Base-by-base conservation (phyloP, 1,140 invertebrate genomes). In the Copidosoma floridanum region DNA sequence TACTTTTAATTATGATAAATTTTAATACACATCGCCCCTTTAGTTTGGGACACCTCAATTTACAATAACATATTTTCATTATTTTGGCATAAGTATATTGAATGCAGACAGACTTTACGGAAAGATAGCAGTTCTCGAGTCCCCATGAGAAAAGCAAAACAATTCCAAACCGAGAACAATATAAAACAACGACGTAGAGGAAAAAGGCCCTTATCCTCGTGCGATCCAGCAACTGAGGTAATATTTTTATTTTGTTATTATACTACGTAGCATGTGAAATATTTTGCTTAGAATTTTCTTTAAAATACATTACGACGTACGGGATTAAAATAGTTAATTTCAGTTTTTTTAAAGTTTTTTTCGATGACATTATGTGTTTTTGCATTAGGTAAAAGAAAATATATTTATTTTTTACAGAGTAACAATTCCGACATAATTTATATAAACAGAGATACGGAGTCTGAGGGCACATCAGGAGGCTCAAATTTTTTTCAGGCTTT, bases 121-220 rank as follows among this genome's bases (percentile, higher is more conserved):
- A 86, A 86, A 67, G 84, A 85, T 51, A 85, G 83, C 35, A 86
- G 85, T 57, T 81, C 83, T 6, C 76, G 85, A 46, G 79, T 81
- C 44, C 84, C 85, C 40, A 78, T 85, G 12, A 72, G 81, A 35
- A 81, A 84, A 64, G 69, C 82, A 29, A 80, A 78, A 55, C 62
- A 79, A 51, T 82, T 83, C 63, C 63, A 69, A 23, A 74, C 69
- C 1, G 71, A 77, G 12, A 66, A 56, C 61, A 68, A 65, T 63
- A 57, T 66, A 24, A 50, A 66, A 18, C 67, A 73, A 68, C 44
- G 63, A 48, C 56, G 60, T 44, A 72, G 71, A 64, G 51, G 76
- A 68, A 72, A 76, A 73, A 76, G 72, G 26, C 44, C 57, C 5
- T 44, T 54, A 21, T 59, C 51, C 12, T 26, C 29, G 8, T 53